Conservation (phyloP, 2,888 invertebrate species). For the Eupithecia tripunctaria region DNA sequence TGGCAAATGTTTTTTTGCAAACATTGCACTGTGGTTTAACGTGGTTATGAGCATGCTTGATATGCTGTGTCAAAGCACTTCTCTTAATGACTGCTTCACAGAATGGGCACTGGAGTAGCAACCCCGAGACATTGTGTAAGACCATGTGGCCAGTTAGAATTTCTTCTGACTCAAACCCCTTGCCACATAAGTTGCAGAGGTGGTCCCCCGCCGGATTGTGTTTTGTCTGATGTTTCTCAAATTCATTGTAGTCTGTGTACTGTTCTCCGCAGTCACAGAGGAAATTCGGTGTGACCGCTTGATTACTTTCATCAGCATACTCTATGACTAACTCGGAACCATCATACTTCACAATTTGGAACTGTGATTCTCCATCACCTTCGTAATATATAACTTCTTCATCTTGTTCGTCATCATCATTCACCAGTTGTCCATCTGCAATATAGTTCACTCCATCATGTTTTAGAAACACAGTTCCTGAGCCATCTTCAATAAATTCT, state of each 20-base stretch:
- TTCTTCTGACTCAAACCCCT: conserved; percentile 77
- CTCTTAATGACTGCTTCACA: conserved; percentile 72
- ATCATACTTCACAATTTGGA: conserved; percentile 77
- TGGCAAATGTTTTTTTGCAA: conserved; percentile 79
- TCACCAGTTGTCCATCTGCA: conserved; percentile 61
- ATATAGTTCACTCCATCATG: conserved; percentile 67
- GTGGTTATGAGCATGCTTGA: conserved; percentile 76
- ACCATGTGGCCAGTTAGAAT: conserved; percentile 77
- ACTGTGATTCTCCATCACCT: conserved; percentile 73
- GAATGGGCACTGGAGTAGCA: conserved; percentile 72
- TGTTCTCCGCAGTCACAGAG: conserved; percentile 78
- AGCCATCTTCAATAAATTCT: conserved; percentile 58
- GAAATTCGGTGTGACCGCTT: conserved; percentile 72
- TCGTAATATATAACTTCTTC: conserved; percentile 75
- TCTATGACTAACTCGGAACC: conserved; percentile 77
- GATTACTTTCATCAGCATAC: conserved; percentile 71
- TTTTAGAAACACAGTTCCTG: conserved; percentile 71
- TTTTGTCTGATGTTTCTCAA: conserved; percentile 73
- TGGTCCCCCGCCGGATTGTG: conserved; percentile 73
- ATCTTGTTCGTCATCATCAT: conserved; percentile 63
- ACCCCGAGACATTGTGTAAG: conserved; percentile 68
- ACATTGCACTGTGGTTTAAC: conserved; percentile 73
- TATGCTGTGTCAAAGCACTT: conserved; percentile 75
- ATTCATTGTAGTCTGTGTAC: conserved; percentile 71
- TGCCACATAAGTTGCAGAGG: conserved; percentile 75